Conservation (phyloP, 1,140 invertebrate species). For the Centruroides vittatus region DNA sequence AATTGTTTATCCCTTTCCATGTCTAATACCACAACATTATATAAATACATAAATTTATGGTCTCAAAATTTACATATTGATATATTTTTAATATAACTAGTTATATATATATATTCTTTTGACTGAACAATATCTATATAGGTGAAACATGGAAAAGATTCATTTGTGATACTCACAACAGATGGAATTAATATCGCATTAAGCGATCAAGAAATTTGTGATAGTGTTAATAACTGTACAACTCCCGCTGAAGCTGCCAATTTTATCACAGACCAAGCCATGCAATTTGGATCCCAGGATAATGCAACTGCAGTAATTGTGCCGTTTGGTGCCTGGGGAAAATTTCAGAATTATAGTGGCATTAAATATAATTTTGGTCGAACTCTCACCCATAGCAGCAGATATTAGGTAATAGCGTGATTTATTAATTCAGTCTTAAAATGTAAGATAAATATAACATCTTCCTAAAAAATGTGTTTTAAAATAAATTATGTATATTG, state of each 20-base stretch:
- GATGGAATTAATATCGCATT: constrained; percentile 40
- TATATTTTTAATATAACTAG: no score
- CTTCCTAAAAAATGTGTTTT: no score
- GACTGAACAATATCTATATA: constrained; percentile 18
- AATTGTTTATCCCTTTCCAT: no score
- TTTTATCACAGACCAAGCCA: constrained; percentile 36
- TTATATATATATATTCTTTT: no score
- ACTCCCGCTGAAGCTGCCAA: constrained; percentile 34
- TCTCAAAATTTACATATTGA: no score
- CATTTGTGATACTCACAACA: constrained; percentile 37
- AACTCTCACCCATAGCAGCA: constrained; percentile 15
- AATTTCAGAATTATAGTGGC: constrained; percentile 24
- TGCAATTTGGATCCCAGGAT: constrained; percentile 40
- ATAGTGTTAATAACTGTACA: constrained; percentile 32
- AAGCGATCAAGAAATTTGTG: constrained; percentile 37
- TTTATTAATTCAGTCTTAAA: no score
- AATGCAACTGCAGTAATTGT: constrained; percentile 38
- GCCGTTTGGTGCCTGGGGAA: constrained; percentile 42
- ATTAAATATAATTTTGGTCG: constrained; percentile 18
- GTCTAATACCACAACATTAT: no score
- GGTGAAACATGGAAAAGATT: constrained; percentile 39
- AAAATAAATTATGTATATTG: no score
- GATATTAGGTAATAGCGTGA: constrained; percentile 3
- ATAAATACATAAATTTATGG: no score
- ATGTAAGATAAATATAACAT: no score